phyloP scores from a whole-genome alignment of 2,113 vertebrate species.

The Gila orcuttii region DNA sequence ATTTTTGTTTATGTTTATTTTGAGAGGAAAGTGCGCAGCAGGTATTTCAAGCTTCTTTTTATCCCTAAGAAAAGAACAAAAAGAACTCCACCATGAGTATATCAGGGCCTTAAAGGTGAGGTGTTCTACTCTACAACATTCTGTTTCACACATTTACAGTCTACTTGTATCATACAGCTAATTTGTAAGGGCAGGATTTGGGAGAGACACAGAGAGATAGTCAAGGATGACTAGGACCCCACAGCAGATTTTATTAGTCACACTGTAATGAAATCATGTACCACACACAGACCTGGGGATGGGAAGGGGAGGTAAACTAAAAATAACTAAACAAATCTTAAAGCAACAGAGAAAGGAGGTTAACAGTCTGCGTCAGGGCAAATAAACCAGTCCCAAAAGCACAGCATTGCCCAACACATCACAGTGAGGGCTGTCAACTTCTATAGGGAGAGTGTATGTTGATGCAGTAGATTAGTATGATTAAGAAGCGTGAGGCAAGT shows the following conservation, averaged over 20 bases:
- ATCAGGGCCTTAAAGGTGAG: not conserved
- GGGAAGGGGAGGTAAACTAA: not conserved
- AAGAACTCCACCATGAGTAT: no score
- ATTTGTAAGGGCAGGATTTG: not conserved
- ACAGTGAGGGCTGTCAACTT: conserved; percentile 46
- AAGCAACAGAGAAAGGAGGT: conserved; percentile 54
- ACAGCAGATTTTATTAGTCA: conserved; percentile 74
- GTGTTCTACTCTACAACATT: conserved; percentile 2
- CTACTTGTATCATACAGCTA: not conserved
- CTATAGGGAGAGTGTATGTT: conserved; percentile 32
- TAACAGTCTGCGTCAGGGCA: conserved; percentile 32
- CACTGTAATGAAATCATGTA: conserved; percentile 61
- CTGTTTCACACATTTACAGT: not conserved
- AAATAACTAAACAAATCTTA: conserved; percentile 22
- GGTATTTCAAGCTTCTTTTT: no score
- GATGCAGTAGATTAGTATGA: conserved; percentile 28
- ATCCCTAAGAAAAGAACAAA: no score
- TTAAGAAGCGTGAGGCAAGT: conserved; percentile 18
- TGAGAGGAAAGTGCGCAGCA: no score
- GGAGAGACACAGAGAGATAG: conserved; percentile 55
- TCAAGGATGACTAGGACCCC: conserved; percentile 57
- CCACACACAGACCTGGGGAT: conserved; percentile 44
- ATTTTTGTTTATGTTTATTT: no score
- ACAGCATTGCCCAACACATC: conserved; percentile 46
- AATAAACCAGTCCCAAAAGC: conserved; percentile 63